Evolutionary conservation across 2,888 invertebrate genomes (phyloP), one percentile per base, ranked within the genome.

Genomic region (Harmothoe impar): DNA sequence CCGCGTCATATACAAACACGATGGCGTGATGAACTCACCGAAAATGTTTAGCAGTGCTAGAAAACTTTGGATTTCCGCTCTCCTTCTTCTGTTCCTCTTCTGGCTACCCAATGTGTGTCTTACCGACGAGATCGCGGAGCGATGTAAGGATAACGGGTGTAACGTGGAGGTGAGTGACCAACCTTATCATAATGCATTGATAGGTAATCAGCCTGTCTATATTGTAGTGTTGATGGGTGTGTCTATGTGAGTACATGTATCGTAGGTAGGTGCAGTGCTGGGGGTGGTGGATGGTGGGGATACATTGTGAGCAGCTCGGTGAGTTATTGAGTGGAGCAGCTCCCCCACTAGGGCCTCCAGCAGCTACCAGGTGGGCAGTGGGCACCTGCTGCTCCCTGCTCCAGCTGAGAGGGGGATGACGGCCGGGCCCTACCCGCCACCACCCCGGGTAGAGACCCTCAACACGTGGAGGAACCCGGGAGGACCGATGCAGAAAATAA

Each of bases 1-100:
- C 77, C 81, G 77, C 31, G 43, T 81, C 81, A 81, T 81, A 81
- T 81, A 81, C 81, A 81, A 81, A 33, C 81, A 81, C 43, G 81
- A 81, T 81, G 81, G 81, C 81, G 81, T 81, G 81, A 81, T 81
- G 81, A 33, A 35, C 43, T 35, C 81, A 81, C 25, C 81, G 81
- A 81, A 33, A 81, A 81, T 81, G 81, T 81, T 81, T 81, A 81
- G 81, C 35, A 35, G 81, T 81, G 81, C 17, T 81, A 81, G 81
- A 81, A 81, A 81, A 43, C 81, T 81, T 81, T 81, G 81, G 81
- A 81, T 81, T 35, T 81, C 35, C 81, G 81, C 25, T 15, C 25
- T 43, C 43, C 81, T 77, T 17, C 77, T 81, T 17, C n/a, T n/a
- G n/a, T 5, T 81, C 7, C 1, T 81, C 77, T 25, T 77, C n/a